phyloP scores from a whole-genome alignment of 2,113 vertebrate genomes.

The Sylvia atricapilla region DNA sequence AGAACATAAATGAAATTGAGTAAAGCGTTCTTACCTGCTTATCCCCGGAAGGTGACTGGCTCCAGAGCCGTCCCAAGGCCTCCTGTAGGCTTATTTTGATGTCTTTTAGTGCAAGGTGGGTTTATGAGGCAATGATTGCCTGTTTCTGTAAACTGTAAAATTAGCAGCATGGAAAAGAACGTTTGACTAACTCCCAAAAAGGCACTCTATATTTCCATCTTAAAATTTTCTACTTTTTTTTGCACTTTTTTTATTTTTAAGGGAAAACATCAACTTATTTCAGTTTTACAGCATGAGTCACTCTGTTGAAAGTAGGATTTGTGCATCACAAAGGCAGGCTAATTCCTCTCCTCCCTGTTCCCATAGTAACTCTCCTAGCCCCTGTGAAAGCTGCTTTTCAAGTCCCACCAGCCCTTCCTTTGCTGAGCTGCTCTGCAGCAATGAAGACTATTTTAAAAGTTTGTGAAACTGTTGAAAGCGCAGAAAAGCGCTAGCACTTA shows the following conservation, averaged over 20 bases:
- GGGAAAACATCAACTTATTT: background rate
- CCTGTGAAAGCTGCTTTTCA: background rate
- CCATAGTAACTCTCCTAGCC: conserved; percentile 25
- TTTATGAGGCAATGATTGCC: background rate
- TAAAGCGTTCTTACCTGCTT: background rate
- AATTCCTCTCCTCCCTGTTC: background rate
- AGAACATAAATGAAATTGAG: background rate
- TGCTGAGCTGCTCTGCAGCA: background rate
- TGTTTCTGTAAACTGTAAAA: background rate
- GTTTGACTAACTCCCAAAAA: background rate
- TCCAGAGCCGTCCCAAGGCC: background rate
- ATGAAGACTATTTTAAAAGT: background rate
- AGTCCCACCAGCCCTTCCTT: background rate
- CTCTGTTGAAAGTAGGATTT: background rate
- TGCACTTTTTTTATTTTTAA: background rate
- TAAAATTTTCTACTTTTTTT: background rate
- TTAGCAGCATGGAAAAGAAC: background rate
- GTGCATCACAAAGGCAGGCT: background rate
- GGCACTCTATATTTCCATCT: background rate
- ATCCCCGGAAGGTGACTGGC: background rate
- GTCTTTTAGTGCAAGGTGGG: background rate
- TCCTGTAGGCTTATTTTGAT: rapidly evolving
- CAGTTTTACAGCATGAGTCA: background rate
- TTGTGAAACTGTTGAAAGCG: background rate
- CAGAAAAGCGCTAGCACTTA: background rate